Evolutionary conservation across 2,888 invertebrate species (phyloP).

Genomic region (Microctonus aethiopoides): DNA sequence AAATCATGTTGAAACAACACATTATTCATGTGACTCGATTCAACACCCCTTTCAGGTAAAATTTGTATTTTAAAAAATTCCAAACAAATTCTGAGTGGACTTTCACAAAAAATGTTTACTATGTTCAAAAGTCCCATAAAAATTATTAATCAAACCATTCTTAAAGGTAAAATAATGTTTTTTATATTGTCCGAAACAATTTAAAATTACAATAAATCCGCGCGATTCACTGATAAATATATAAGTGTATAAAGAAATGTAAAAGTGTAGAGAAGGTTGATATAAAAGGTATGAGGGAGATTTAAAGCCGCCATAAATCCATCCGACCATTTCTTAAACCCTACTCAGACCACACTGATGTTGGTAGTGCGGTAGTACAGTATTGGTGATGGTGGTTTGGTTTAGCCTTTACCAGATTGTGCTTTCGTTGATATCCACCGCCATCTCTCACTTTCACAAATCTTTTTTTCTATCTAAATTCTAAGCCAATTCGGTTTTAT

Average conservation of each 20-base stretch:
- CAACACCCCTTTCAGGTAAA: too few species aligned
- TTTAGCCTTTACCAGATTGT: constrained; percentile 62
- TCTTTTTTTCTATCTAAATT: neutral
- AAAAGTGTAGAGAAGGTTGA: constrained; percentile 23
- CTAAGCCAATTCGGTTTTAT: neutral
- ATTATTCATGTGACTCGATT: too few species aligned
- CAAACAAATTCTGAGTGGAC: too few species aligned
- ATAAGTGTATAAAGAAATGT: constrained; percentile 28
- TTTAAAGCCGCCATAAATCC: constrained; percentile 63
- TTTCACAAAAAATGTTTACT: neutral
- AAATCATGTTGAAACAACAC: too few species aligned
- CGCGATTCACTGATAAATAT: neutral
- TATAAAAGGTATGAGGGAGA: constrained; percentile 48
- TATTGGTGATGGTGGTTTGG: neutral
- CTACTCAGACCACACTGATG: constrained; percentile 35
- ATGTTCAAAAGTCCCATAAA: neutral
- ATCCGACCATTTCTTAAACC: constrained; percentile 57
- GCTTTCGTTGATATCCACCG: constrained; percentile 48
- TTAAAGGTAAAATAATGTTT: neutral
- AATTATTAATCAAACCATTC: neutral
- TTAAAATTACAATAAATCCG: neutral
- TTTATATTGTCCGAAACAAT: neutral
- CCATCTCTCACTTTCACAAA: constrained; percentile 31
- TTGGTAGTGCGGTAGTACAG: neutral
- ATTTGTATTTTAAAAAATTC: too few species aligned